Evolutionary conservation across 2,797 vertebrate genomes (phyloP).

Genomic region (Leptoclinus maculatus): DNA sequence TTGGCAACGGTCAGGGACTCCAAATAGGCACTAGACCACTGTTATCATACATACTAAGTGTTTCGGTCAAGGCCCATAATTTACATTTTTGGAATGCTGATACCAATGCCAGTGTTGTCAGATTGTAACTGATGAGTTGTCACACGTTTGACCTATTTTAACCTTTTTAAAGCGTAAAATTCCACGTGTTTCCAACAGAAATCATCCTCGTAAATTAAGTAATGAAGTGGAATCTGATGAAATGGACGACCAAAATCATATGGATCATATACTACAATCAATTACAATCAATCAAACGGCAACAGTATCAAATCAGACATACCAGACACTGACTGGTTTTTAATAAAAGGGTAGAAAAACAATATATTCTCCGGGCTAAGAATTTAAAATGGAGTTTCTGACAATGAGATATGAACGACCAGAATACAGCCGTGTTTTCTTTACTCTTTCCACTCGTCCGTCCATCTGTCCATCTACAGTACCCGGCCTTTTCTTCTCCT

Average conservation of each 20-base stretch:
- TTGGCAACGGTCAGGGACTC: constrained; percentile 58
- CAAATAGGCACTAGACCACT: constrained; percentile 45
- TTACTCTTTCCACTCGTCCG: constrained; percentile 28
- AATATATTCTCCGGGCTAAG: background rate
- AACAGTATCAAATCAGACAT: background rate
- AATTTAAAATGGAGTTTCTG: background rate
- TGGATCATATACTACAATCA: background rate
- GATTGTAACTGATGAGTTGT: constrained; percentile 24
- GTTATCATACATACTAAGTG: constrained; percentile 56
- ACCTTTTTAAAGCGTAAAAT: background rate
- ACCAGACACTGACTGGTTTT: background rate
- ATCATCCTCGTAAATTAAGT: background rate
- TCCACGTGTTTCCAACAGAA: background rate
- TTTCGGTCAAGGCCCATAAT: constrained; percentile 60
- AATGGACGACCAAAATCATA: background rate
- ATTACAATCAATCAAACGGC: background rate
- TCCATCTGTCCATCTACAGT: constrained; percentile 60
- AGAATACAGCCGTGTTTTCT: background rate
- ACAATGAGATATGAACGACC: background rate
- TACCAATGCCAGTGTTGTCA: background rate
- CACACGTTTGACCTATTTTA: background rate
- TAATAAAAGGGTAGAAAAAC: background rate
- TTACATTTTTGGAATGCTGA: constrained; percentile 32
- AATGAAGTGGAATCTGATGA: constrained; percentile 5
- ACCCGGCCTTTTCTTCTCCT: constrained; percentile 46